Evolutionary conservation across 2,113 vertebrate genomes (phyloP).

Genomic region (Bettongia penicillata): DNA sequence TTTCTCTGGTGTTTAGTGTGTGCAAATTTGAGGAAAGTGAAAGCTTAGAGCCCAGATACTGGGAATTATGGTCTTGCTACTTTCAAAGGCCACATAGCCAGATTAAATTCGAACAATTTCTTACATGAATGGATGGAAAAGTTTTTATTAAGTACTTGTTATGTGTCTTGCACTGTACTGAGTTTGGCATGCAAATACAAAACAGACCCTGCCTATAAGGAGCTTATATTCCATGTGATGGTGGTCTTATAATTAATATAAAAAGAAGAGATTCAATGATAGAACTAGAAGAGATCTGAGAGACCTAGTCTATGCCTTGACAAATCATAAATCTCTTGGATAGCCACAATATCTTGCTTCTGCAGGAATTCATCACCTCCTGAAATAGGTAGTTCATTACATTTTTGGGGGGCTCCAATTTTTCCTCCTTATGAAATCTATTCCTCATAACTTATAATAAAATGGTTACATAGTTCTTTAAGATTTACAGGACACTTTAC

Average conservation of each 20-base stretch:
- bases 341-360: background rate
- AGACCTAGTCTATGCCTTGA: background rate
- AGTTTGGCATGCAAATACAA: background rate
- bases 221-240: background rate
- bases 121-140: background rate
- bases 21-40: background rate
- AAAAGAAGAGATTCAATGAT: background rate
- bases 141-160: background rate
- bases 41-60: background rate
- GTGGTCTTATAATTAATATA: background rate
- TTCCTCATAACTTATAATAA: background rate
- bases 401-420: background rate
- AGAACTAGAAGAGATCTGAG: background rate
- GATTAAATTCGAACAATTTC: background rate
- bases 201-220: background rate
- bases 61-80: background rate
- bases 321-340: background rate
- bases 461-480: background rate
- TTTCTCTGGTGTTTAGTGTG: background rate
- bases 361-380: background rate
- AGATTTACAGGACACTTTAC: background rate
- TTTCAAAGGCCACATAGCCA: background rate
- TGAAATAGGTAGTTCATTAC: background rate
- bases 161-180: background rate
- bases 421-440: background rate